phyloP scores from a whole-genome alignment of 2,113 vertebrate species.

The Nansenia antarctica region DNA sequence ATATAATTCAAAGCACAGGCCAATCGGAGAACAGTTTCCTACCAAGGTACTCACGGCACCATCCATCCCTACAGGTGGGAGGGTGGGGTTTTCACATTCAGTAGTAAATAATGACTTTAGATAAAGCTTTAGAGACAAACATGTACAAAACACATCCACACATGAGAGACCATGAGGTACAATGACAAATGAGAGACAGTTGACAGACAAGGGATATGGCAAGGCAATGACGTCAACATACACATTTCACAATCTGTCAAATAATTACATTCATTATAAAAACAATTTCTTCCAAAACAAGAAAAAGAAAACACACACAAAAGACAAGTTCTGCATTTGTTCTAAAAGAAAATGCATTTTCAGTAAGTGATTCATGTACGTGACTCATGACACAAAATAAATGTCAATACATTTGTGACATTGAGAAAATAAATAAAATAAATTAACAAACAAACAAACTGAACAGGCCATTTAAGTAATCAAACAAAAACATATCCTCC shows the following conservation, averaged over 20 bases:
- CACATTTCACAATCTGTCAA: slow-evolving; percentile 58
- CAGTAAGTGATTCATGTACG: slow-evolving; percentile 55
- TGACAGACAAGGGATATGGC: slow-evolving; percentile 54
- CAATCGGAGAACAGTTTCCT: slow-evolving; percentile 48
- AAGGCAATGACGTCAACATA: slow-evolving; percentile 55
- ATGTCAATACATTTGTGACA: slow-evolving; percentile 52
- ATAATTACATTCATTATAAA: slow-evolving; percentile 63
- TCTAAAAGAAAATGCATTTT: slow-evolving; percentile 50
- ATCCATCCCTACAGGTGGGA: slow-evolving; percentile 36
- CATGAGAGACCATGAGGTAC: slow-evolving; percentile 44
- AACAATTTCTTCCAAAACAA: slow-evolving; percentile 19
- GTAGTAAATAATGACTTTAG: slow-evolving; percentile 34
- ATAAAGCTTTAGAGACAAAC: slow-evolving; percentile 52
- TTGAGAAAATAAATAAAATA: slow-evolving; percentile 51
- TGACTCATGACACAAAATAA: slow-evolving; percentile 43
- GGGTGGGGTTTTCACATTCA: slow-evolving; percentile 59
- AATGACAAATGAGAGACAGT: slow-evolving; percentile 43
- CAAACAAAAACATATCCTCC: slow-evolving; percentile 51
- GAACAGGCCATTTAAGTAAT: slow-evolving; percentile 51
- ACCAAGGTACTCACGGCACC: slow-evolving; percentile 26
- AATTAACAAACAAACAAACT: slow-evolving; percentile 41
- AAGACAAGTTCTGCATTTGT: slow-evolving; percentile 54
- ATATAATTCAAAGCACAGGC: slow-evolving; percentile 41
- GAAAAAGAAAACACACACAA: slow-evolving; percentile 34
- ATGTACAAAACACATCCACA: slow-evolving; percentile 46